These are phyloP conservation scores for Rhynchotus rufescens DNA, from an alignment of 2,797 vertebrate genomes.

Conservation along the genomic window DNA sequence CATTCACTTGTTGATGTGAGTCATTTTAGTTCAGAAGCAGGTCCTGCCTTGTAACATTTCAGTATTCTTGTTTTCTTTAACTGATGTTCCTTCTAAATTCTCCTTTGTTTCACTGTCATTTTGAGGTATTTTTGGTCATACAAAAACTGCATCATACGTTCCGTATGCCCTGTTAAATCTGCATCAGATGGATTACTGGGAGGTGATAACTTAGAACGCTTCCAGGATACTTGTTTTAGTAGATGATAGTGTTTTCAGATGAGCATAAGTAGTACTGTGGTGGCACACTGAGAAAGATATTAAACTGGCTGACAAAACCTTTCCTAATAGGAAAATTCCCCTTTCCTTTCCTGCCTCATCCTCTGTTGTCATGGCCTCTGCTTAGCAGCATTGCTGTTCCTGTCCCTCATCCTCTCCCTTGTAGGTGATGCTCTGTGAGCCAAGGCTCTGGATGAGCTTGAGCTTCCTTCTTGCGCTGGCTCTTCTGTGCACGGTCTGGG, in stretches of 20 bases:
- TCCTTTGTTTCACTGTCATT: not conserved
- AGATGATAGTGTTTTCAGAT: not conserved
- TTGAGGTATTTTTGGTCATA: not conserved
- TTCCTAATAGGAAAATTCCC: not conserved
- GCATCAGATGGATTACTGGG: not conserved
- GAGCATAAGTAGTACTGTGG: not conserved
- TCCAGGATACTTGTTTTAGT: not conserved
- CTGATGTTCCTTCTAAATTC: not conserved
- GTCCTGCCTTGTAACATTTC: not conserved
- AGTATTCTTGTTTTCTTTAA: not conserved
- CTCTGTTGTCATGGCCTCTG: rapidly evolving
- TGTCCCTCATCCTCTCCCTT: not conserved
- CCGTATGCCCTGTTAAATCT: not conserved
- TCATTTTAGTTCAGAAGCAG: not conserved
- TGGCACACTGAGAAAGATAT: not conserved
- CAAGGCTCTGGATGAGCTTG: not conserved
- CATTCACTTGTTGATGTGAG: not conserved
- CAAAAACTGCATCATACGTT: not conserved
- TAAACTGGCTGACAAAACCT: rapidly evolving
- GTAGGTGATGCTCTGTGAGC: not conserved
- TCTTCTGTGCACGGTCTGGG: not conserved
- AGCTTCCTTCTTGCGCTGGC: not conserved
- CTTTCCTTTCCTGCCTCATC: not conserved
- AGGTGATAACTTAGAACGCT: not conserved
- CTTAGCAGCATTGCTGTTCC: not conserved